Percentiles rank a stretch among this genome's conserved stretches.
Evolutionary conservation across 1,140 invertebrate species (phyloP).

Genomic region (Berghia stephanieae): DNA sequence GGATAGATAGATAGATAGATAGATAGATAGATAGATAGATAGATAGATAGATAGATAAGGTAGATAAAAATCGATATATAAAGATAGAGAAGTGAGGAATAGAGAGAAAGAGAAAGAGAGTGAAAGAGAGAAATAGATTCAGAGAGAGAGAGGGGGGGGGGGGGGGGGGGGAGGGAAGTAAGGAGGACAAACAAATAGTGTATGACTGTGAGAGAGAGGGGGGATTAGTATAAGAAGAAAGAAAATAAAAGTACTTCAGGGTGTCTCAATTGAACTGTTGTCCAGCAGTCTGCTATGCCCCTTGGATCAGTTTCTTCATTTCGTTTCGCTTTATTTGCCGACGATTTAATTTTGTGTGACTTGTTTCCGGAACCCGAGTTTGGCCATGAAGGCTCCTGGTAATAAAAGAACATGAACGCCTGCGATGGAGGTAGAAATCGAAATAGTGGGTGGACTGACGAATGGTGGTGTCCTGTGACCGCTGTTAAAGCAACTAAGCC

Average conservation of each 20-base stretch:
- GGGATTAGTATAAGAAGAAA: not conserved
- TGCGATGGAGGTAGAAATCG: too few relatives aligned
- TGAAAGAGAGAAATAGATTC: not conserved
- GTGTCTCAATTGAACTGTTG: not conserved
- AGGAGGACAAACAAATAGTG: too few relatives aligned
- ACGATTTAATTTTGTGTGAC: too few relatives aligned
- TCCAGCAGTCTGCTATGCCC: not conserved
- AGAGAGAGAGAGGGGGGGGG: not conserved
- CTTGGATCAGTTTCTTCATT: not conserved
- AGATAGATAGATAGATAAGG: not conserved
- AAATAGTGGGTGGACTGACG: too few relatives aligned
- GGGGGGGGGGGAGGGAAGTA: not conserved
- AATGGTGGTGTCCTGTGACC: too few relatives aligned
- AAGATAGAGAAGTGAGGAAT: not conserved
- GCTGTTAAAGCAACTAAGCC: too few relatives aligned
- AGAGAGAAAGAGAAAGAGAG: not conserved
- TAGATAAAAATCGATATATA: not conserved
- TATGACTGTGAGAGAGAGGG: too few relatives aligned
- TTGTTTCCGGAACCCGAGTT: too few relatives aligned
- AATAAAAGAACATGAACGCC: too few relatives aligned
- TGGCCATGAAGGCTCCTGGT: too few relatives aligned
- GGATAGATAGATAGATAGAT: too few relatives aligned
- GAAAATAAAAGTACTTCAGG: not conserved
- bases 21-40: constrained; percentile 5
- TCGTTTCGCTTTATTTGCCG: not conserved